phyloP scores from a whole-genome alignment of 2,888 invertebrate species.

The Podotricha telesiphe region DNA sequence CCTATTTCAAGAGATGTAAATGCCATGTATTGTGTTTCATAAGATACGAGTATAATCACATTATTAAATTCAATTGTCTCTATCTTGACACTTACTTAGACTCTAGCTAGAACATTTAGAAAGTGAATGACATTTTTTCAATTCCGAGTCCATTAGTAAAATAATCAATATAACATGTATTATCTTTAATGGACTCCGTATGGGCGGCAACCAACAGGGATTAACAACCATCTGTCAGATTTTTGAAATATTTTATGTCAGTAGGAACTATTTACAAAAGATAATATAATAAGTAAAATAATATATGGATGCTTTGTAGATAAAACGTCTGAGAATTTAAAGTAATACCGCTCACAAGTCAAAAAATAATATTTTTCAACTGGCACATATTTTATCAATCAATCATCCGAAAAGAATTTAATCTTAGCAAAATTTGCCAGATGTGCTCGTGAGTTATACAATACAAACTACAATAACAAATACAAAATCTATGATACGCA shows the following conservation, averaged over 20 bases:
- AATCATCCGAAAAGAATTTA: slow-evolving; percentile 12
- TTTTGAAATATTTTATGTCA: slow-evolving; percentile 37
- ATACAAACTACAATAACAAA: slow-evolving; percentile 33
- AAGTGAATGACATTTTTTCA: slow-evolving; percentile 43
- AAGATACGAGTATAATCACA: too few species aligned
- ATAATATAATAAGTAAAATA: slow-evolving; percentile 13
- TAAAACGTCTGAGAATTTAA: slow-evolving; percentile 13
- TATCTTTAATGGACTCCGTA: slow-evolving; percentile 37
- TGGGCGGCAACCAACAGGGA: slow-evolving; percentile 41
- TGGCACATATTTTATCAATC: slow-evolving; percentile 28
- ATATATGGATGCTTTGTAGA: not conserved
- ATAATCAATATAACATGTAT: slow-evolving; percentile 39
- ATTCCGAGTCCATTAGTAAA: slow-evolving; percentile 53
- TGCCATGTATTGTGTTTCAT: too few species aligned
- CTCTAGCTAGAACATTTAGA: slow-evolving; percentile 54
- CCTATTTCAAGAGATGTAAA: not conserved
- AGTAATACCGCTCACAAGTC: not conserved
- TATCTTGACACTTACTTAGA: slow-evolving; percentile 59
- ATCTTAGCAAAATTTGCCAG: slow-evolving; percentile 33
- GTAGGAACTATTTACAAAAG: slow-evolving; percentile 25
- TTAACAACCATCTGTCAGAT: slow-evolving; percentile 45
- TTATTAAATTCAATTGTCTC: slow-evolving; percentile 43
- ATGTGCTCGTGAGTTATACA: slow-evolving; percentile 34
- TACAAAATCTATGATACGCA: slow-evolving; percentile 35
- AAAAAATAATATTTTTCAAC: slow-evolving; percentile 7